Percentiles rank a stretch among this genome's conserved stretches.
Conservation (phyloP, 2,797 vertebrate genomes). For the Sphaeramia orbicularis region DNA sequence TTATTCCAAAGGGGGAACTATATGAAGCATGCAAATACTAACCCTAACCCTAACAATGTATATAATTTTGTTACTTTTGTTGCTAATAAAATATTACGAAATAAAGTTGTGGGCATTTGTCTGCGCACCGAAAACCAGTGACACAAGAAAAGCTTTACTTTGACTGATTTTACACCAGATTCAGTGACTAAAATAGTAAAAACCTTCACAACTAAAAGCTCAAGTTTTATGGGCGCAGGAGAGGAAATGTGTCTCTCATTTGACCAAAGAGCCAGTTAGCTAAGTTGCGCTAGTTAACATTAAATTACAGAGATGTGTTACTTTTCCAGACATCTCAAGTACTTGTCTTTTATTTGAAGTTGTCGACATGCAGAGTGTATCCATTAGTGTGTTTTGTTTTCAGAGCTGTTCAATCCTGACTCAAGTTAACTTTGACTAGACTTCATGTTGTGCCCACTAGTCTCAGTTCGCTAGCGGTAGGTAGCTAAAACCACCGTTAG, state of each 20-base stretch:
- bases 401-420: accelerated
- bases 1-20: too few relatives aligned
- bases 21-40: too few relatives aligned
- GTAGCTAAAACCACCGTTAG: conserved; percentile 47
- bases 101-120: too few relatives aligned
- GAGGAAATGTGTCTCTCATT: background rate
- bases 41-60: too few relatives aligned
- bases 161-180: too few relatives aligned
- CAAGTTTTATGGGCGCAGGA: background rate
- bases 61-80: too few relatives aligned
- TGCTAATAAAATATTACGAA: too few relatives aligned
- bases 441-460: background rate
- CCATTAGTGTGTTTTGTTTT: background rate
- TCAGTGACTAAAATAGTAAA: background rate
- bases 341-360: too few relatives aligned
- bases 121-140: background rate
- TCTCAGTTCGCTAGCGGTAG: conserved; percentile 9
- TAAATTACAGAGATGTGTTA: background rate
- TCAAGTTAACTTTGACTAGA: background rate
- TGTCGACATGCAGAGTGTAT: too few relatives aligned
- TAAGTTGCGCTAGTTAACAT: too few relatives aligned
- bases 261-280: background rate
- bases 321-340: too few relatives aligned
- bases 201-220: background rate
- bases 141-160: too few relatives aligned